Evolutionary conservation across 37 sponge, comb jelly and placozoan species (phyloP).

Genomic region (Chondrosia reniformis): DNA sequence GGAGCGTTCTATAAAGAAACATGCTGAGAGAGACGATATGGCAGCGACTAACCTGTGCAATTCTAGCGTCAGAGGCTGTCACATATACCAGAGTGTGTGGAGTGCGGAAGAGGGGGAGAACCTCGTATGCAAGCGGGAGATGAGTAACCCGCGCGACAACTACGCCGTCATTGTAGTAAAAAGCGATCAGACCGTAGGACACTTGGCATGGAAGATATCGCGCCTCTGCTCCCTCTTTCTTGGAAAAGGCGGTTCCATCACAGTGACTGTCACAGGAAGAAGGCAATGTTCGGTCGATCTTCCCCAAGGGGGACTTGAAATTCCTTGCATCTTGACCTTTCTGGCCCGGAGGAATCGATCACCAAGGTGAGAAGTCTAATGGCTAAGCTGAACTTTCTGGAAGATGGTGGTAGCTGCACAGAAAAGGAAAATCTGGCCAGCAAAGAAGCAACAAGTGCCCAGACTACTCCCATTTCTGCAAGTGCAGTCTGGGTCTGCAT

Average conservation of each 20-base stretch:
- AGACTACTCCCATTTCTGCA: not conserved
- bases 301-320: conserved; percentile 22
- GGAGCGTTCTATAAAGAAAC: not conserved
- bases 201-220: conserved; percentile 24
- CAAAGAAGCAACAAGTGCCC: not conserved
- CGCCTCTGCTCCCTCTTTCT: conserved; percentile 19
- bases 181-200: conserved; percentile 15
- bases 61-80: conserved; percentile 13
- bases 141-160: conserved; percentile 16
- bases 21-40: not conserved
- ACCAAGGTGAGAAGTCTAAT: conserved; percentile 23
- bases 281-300: conserved; percentile 17
- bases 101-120: conserved; percentile 26
- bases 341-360: conserved; percentile 20
- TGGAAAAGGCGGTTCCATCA: conserved; percentile 7
- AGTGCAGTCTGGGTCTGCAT: not conserved
- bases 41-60: conserved; percentile 20
- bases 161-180: conserved; percentile 10
- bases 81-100: conserved; percentile 22
- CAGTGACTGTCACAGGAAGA: conserved; percentile 21
- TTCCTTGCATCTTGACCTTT: conserved; percentile 3
- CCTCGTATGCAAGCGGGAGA: conserved; percentile 23
- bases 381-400: conserved; percentile 4
- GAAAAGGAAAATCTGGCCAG: too few relatives aligned
- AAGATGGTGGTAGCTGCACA: too few relatives aligned